These are phyloP conservation scores for Parochlus steinenii DNA, from an alignment of 2,888 invertebrate genomes.

Conservation along the genomic window DNA sequence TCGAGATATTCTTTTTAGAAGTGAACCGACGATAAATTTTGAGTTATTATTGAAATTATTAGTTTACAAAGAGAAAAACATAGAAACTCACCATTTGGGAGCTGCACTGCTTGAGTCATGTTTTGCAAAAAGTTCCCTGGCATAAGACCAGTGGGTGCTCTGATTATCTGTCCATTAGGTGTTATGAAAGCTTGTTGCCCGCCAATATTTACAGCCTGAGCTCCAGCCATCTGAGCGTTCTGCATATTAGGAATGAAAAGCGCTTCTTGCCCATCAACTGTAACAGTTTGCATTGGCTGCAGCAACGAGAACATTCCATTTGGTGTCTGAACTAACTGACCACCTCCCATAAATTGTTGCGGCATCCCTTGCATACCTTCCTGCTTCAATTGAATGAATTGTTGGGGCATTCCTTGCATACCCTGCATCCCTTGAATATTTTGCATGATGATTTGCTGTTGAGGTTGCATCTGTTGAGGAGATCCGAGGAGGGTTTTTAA, in stretches of 20 bases:
- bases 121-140: slow-evolving; percentile 56
- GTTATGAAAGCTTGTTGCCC: slow-evolving; percentile 37
- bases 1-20: slow-evolving; percentile 7
- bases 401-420: not conserved
- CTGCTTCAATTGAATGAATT: slow-evolving; percentile 10
- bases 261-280: slow-evolving; percentile 84
- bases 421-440: slow-evolving; percentile 9
- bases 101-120: slow-evolving; percentile 48
- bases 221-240: slow-evolving; percentile 29
- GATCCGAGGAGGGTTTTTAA: slow-evolving; percentile 6
- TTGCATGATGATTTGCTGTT: slow-evolving; percentile 17
- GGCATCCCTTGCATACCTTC: slow-evolving; percentile 2
- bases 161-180: slow-evolving; percentile 53
- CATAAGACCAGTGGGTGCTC: slow-evolving; percentile 45
- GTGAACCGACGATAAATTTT: slow-evolving; percentile 4
- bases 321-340: slow-evolving; percentile 19
- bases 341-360: slow-evolving; percentile 15
- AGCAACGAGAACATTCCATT: slow-evolving; percentile 34
- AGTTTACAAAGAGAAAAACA: slow-evolving; percentile 6
- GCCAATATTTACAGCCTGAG: slow-evolving; percentile 36
- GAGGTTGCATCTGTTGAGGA: slow-evolving; percentile 14
- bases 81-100: slow-evolving; percentile 39
- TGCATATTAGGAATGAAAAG: slow-evolving; percentile 74
- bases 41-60: slow-evolving; percentile 1
- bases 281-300: slow-evolving; percentile 77